phyloP scores from a whole-genome alignment of 1,140 invertebrate genomes.

The Hermetia illucens region DNA sequence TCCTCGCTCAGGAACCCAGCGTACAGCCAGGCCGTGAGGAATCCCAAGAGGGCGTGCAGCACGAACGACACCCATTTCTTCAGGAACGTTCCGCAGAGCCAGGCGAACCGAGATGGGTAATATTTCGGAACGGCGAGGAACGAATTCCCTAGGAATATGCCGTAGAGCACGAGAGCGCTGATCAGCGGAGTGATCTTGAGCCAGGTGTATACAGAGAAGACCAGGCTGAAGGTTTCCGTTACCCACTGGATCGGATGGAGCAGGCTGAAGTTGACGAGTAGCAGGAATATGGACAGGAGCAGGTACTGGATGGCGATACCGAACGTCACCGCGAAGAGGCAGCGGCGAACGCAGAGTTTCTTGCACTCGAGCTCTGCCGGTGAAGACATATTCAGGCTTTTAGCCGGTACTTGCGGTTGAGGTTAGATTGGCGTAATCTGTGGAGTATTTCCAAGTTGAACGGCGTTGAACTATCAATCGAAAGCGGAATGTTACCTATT shows the following conservation, averaged over 20 bases:
- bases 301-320: constrained; percentile 19
- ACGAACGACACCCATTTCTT: constrained; percentile 27
- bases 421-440: too few species aligned
- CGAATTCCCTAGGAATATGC: constrained; percentile 42
- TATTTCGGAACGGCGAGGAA: constrained; percentile 35
- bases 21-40: constrained; percentile 40
- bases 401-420: too few species aligned
- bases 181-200: constrained; percentile 37
- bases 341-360: constrained; percentile 13
- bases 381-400: too few species aligned
- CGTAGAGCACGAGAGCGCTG: constrained; percentile 37
- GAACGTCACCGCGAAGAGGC: constrained; percentile 13
- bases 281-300: constrained; percentile 34
- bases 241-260: constrained; percentile 38
- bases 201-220: constrained; percentile 39
- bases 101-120: constrained; percentile 37
- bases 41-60: constrained; percentile 38
- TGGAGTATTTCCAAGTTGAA: too few species aligned
- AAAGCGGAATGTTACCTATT: too few species aligned
- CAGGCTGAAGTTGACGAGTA: constrained; percentile 37
- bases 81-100: constrained; percentile 17
- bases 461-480: too few species aligned
- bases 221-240: constrained; percentile 28
- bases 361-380: constrained; percentile 9
- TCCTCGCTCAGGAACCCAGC: constrained; percentile 34